Base-by-base conservation (phyloP, 2,797 vertebrate genomes). In the Myotis findleyi region DNA sequence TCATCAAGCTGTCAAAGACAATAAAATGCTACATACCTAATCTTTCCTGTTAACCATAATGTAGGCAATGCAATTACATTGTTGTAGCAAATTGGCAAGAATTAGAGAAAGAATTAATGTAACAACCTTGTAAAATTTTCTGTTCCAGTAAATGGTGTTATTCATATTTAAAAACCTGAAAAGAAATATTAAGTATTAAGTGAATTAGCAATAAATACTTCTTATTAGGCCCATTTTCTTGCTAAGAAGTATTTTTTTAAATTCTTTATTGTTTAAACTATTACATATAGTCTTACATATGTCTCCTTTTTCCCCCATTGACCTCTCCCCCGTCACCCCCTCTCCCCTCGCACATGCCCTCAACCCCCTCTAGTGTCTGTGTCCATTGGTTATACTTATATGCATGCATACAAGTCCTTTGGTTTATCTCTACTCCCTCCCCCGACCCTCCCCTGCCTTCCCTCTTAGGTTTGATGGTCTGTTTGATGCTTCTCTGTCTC, bases 1-100 rank as follows among this genome's bases (percentile, higher is more conserved):
- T 96, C 80, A 98, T 98, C 98, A 98, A 95, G 20, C 91, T 98
- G 98, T 98, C 98, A 98, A 97, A 98, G 97, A 94, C 96, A 97
- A 79, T 96, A 96, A 95, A 98, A 97, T 97, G 85, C 93, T 98
- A 96, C 95, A 93, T 75, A 96, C 69, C 95, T 98, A 97, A 96
- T 98, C 95, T 97, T 96, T 97, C 96, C 97, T 94, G 97, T 91
- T 97, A 97, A 94, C 96, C 71, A 47, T 97, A 97, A 95, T 86
- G 93, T 88, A 97, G 97, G 88, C 87, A 96, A 87, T 93, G 94
- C 96, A 98, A 98, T 98, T 97, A 98, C 97, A 96, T 94, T 94
- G 91, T 93, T 98, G 96, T 86, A 96, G 95, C 83, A 98, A 98
- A 98, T 96, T 97, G 91, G 88, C 96, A 97, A 96, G 79, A 76